Percentiles rank a stretch among this genome's conserved stretches.
Conservation (phyloP, 1,140 invertebrate genomes). For the Amyelois transitella region DNA sequence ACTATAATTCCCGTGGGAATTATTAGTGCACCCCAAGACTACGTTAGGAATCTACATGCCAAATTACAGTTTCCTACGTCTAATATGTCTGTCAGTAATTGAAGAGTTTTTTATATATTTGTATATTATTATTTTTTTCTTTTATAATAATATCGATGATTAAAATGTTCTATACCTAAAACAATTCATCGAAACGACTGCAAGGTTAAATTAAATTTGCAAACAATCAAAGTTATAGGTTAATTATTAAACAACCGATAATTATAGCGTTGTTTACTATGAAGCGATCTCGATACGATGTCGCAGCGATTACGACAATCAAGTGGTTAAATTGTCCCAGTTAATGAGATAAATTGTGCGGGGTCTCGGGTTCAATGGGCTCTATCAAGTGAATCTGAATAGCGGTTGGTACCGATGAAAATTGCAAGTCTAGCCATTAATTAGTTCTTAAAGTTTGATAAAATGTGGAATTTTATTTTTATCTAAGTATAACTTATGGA, state of each 20-base stretch:
- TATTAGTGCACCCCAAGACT: too few relatives aligned
- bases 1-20: too few relatives aligned
- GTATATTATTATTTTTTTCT: too few relatives aligned
- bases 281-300: background rate
- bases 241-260: background rate
- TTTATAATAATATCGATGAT: too few relatives aligned
- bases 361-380: background rate
- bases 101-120: too few relatives aligned
- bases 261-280: background rate
- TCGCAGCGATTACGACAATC: slow-evolving; percentile 4
- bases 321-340: background rate
- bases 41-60: too few relatives aligned
- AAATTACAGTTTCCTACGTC: too few relatives aligned
- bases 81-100: too few relatives aligned
- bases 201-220: background rate
- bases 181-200: too few relatives aligned
- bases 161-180: too few relatives aligned
- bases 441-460: background rate
- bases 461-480: too few relatives aligned
- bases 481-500: too few relatives aligned
- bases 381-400: background rate
- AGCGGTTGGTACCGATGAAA: background rate
- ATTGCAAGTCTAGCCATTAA: background rate
- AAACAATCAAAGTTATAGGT: background rate
- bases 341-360: background rate